Percentiles rank a stretch among this genome's conserved stretches.
Conservation (phyloP, 37 sponge, comb jelly and placozoan species). For the Haliclona indistincta region DNA sequence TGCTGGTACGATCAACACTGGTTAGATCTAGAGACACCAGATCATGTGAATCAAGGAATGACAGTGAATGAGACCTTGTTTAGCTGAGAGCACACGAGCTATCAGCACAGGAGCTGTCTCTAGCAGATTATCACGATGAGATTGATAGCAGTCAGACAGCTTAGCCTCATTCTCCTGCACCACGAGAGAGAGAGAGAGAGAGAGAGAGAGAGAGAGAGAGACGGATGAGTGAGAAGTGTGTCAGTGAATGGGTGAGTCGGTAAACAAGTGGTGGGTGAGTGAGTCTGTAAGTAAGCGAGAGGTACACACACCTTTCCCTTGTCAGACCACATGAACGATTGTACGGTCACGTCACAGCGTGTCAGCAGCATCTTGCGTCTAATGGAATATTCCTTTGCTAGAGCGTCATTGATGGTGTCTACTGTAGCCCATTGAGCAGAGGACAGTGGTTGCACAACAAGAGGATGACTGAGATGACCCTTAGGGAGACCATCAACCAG, state of each 20-base stretch:
- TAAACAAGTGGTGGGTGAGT: not conserved
- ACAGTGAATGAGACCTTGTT: conserved; percentile 3
- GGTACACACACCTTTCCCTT: conserved; percentile 66
- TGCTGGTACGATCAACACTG: conserved; percentile 49
- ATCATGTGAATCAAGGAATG: not conserved
- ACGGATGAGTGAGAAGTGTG: no score
- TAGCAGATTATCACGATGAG: conserved; percentile 23
- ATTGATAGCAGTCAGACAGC: conserved; percentile 13
- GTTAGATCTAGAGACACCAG: conserved; percentile 55
- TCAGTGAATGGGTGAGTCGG: no score
- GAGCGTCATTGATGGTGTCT: conserved; percentile 67
- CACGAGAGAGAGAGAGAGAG: no score
- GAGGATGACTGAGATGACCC: conserved; percentile 7
- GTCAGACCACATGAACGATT: conserved; percentile 88
- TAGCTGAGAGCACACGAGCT: conserved; percentile 71
- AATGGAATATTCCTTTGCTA: conserved; percentile 70
- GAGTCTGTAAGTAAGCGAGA: not conserved
- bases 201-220: no score
- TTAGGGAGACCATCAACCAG: conserved; percentile 11
- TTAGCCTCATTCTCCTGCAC: conserved; percentile 62
- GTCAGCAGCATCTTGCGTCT: conserved; percentile 83
- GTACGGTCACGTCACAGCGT: conserved; percentile 87
- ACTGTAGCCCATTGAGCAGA: conserved; percentile 64
- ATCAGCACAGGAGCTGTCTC: conserved; percentile 38
- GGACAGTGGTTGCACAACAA: conserved; percentile 50